Base-by-base conservation (phyloP, 2,113 vertebrate species). In the Macroglossus sobrinus region DNA sequence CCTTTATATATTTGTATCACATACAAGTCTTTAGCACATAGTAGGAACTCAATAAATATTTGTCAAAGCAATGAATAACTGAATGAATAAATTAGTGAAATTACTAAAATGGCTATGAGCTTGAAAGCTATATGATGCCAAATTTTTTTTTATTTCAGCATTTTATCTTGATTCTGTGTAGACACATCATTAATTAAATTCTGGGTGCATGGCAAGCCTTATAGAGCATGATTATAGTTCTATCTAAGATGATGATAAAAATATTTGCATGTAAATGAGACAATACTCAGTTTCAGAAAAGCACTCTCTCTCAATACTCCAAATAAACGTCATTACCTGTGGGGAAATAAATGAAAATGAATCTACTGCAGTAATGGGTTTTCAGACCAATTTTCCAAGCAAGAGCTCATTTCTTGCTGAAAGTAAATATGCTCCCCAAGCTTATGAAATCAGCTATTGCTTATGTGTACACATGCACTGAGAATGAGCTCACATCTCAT, bases 201-300 rank as follows among this genome's bases (percentile, higher is more conserved):
- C 81, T 93, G n/a, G 18, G 30, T 64, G 8, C 35, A 82, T 63
- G 63, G 74, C 15, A 85, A 87, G 64, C 6, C 59, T 86, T 91
- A 93, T 79, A 85, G 30, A 94, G 55, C 63, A 89, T 59, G 57
- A 91, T 80, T 95, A 76, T 64, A 74, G 91, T 95, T 74, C 57
- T 84, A 74, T 64, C 50, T 96, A 88, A 95, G 64, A 97, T 89
- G 88, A 93, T 88, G 84, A 84, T 94, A 84, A 92, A 97, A 91
- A 82, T 92, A 89, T 95, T 97, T 86, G 57, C 91, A 95, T 98
- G 85, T 50, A 95, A 97, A 96, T 96, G 92, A 97, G 78, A 78
- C 11, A 94, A 75, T 94, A 82, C 8, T 53, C 45, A 35, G 26
- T 45, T 35, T 96, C 63, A 91, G 28, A 86, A 64, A 96, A 74